A percentile compares a stretch with the other conserved stretches of the same genome.
Evolutionary conservation across 2,888 invertebrate species (phyloP).

Genomic region (Volucella zonaria): DNA sequence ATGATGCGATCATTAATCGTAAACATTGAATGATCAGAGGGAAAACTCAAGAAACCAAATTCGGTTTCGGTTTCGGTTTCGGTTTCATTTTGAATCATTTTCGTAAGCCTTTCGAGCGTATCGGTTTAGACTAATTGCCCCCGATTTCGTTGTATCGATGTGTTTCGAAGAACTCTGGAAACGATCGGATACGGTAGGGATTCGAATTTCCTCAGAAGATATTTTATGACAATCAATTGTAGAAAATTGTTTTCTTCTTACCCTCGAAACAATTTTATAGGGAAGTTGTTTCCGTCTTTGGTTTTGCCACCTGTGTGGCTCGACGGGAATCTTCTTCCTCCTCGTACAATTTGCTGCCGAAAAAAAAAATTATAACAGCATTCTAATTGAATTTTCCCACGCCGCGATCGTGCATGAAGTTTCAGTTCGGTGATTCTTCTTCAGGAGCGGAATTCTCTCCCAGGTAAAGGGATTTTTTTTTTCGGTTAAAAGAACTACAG

Average conservation of each 20-base stretch:
- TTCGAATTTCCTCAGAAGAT: constrained; percentile 30
- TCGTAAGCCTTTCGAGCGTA: constrained; percentile 52
- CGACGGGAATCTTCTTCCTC: constrained; percentile 1
- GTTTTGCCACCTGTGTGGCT: constrained; percentile 18
- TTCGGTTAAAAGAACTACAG: neutral
- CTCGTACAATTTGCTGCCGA: neutral
- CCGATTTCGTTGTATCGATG: constrained; percentile 10
- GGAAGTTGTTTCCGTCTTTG: constrained; percentile 34
- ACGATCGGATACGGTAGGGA: constrained; percentile 6
- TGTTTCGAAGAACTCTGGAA: neutral
- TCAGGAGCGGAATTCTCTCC: constrained; percentile 5
- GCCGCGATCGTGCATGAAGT: constrained; percentile 36
- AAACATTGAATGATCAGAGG: constrained; percentile 14
- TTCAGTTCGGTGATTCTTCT: constrained; percentile 41
- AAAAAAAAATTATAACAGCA: constrained; percentile 15
- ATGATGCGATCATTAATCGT: constrained; percentile 23
- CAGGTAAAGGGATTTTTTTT: constrained; percentile 9
- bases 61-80: constrained; percentile 12
- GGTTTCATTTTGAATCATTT: neutral
- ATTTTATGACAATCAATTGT: constrained; percentile 10
- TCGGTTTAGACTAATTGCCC: constrained; percentile 55
- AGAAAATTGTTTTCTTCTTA: constrained; percentile 6
- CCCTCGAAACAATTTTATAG: neutral
- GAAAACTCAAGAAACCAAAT: neutral
- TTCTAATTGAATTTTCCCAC: constrained; percentile 43